Evolutionary conservation across 2,113 vertebrate genomes (phyloP), one percentile per base, ranked within the genome.

Genomic region (Donacobius atricapilla): DNA sequence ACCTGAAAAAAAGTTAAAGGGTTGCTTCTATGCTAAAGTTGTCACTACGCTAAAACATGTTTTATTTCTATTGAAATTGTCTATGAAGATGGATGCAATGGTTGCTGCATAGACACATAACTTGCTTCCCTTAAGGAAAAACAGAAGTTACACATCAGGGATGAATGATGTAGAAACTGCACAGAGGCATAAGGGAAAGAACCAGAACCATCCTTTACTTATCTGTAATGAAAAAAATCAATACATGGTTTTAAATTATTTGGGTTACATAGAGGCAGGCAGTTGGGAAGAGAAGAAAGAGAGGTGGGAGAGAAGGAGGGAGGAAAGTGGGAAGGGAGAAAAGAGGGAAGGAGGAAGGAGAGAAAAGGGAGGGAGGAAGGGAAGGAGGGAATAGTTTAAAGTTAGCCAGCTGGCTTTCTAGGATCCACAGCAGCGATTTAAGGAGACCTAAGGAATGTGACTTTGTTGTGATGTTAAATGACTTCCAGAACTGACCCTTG

Each of bases 401-500:
- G 9, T 47, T 82, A 63, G 15, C 18, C 27, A 22, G 28, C 48
- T 47, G 35, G 47, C 19, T 82, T 91, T 87, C 61, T 82, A 60
- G 73, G 73, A 73, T 56, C 40, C 1, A 3, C 39, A 82, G 72
- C 47, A 64, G 69, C 91, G 44, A 82, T 93, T 71, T 92, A n/a
- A 93, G 72, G 87, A 84, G 44, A 22, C 27, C 50, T 64, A 48
- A 88, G 83, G 89, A 94, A 93, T 93, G 82, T 72, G 70, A 50
- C 47, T 71, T 80, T 64, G 48, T 44, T 47, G n/a, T 22, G 12
- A 30, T 57, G 39, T 39, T 92, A 92, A 93, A 92, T 88, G 61
- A 75, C 75, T 94, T 96, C 83, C 79, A 93, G 91, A 93, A 40
- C 63, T 72, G 75, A 83, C 86, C 86, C 75, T 85, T 60, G 44